A percentile compares a stretch with the other conserved stretches of the same genome.
These are phyloP conservation scores for Muraenolepis orangiensis DNA, from an alignment of 2,797 vertebrate species.

Conservation along the genomic window DNA sequence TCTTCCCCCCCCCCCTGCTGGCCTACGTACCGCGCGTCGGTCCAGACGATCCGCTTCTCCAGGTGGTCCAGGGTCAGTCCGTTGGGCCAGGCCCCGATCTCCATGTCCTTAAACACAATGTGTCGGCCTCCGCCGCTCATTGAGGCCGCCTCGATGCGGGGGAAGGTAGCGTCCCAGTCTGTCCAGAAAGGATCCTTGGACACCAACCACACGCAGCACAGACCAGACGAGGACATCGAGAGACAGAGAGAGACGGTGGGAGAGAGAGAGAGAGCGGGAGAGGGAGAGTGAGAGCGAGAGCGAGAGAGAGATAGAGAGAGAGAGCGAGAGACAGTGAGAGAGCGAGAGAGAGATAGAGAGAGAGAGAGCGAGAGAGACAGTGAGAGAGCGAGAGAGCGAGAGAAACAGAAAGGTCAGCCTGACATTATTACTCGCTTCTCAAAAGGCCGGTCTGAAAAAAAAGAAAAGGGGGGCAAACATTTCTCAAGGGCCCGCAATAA, in stretches of 20 bases:
- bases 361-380: neutral
- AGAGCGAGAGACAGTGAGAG: neutral
- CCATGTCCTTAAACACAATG: constrained; percentile 97
- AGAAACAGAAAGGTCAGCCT: neutral
- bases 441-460: neutral
- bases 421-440: neutral
- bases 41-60: constrained; percentile 98
- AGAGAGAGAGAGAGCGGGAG: no score
- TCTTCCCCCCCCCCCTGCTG: no score
- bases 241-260: no score
- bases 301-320: neutral
- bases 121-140: constrained; percentile 93
- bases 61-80: constrained; percentile 96
- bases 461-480: neutral
- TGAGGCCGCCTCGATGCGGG: constrained; percentile 94
- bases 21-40: constrained; percentile 94
- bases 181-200: constrained; percentile 97
- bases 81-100: constrained; percentile 97
- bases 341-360: neutral
- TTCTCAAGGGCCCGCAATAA: neutral
- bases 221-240: constrained; percentile 18
- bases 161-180: constrained; percentile 98
- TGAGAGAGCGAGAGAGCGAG: no score
- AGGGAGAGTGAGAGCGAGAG: neutral
- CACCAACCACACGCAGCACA: neutral